Evolutionary conservation across 2,113 vertebrate genomes (phyloP).

Genomic region (Cyanoramphus novaezelandiae): DNA sequence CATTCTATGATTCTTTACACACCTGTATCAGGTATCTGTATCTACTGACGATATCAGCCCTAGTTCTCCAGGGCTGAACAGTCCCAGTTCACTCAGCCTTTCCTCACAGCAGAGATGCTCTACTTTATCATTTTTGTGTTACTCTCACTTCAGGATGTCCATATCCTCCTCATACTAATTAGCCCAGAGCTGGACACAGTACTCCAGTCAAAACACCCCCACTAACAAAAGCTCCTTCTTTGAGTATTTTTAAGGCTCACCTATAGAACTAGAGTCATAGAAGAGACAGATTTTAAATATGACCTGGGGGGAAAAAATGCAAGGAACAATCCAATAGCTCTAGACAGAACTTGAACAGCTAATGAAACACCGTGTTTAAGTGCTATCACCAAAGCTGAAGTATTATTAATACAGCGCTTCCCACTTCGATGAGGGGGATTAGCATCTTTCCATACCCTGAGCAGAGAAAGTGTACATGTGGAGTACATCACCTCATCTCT

Average conservation of each 20-base stretch:
- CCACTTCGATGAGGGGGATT: not conserved
- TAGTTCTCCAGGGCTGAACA: not conserved
- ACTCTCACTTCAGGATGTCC: not conserved
- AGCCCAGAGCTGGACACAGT: not conserved
- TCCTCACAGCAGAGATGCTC: not conserved
- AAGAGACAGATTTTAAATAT: not conserved
- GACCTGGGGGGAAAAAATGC: not conserved
- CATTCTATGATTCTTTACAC: not conserved
- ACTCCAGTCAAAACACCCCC: not conserved
- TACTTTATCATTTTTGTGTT: not conserved
- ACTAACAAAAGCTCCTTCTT: not conserved
- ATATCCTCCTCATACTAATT: not conserved
- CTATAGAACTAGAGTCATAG: not conserved
- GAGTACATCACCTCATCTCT: not conserved
- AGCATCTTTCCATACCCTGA: not conserved
- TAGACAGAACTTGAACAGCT: not conserved
- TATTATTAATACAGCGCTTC: not conserved
- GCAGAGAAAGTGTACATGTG: not conserved
- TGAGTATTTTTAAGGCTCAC: not conserved
- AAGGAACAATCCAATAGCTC: not conserved
- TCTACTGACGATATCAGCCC: accelerated
- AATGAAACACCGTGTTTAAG: not conserved
- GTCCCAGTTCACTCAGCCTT: not conserved
- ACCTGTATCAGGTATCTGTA: not conserved
- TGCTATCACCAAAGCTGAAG: not conserved